A percentile compares a stretch with the other conserved stretches of the same genome.
phyloP scores from a whole-genome alignment of 1,140 invertebrate genomes.

The Chlorops oryzae region DNA sequence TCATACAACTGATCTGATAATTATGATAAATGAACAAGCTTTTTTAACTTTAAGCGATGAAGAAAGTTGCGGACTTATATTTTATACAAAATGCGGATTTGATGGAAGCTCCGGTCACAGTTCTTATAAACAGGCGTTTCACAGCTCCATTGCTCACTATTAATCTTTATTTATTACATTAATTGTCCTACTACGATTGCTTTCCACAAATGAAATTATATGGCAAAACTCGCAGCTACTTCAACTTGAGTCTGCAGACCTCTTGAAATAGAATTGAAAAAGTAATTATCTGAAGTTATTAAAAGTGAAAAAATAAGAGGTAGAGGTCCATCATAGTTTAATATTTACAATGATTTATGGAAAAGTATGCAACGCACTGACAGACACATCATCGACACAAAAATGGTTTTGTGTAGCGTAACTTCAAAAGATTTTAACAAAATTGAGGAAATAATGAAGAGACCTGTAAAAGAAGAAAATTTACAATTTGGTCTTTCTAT shows the following conservation, averaged over 20 bases:
- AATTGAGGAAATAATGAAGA: constrained; percentile 1
- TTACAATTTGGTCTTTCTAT: constrained; percentile 5
- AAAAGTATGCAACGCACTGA: constrained; percentile 2
- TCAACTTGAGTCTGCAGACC: too few species aligned
- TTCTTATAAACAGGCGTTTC: not conserved
- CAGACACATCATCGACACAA: constrained; percentile 5
- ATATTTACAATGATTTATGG: constrained; percentile 2
- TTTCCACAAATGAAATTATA: not conserved
- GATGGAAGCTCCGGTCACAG: constrained; percentile 1
- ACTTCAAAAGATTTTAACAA: constrained; percentile 5
- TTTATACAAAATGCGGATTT: not conserved
- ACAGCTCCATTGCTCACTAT: too few species aligned
- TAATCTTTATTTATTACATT: too few species aligned
- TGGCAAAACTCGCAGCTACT: not conserved
- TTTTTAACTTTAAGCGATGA: not conserved
- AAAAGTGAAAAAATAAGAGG: too few species aligned
- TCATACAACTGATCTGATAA: not conserved
- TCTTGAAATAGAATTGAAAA: too few species aligned
- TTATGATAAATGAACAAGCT: not conserved
- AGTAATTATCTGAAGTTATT: too few species aligned
- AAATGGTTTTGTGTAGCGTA: constrained; percentile 5
- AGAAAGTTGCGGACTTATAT: not conserved
- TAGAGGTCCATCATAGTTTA: not conserved
- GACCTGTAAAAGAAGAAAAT: not conserved
- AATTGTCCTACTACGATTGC: not conserved